Base-by-base conservation (phyloP, 1,140 invertebrate species). In the Polypedilum vanderplanki region DNA sequence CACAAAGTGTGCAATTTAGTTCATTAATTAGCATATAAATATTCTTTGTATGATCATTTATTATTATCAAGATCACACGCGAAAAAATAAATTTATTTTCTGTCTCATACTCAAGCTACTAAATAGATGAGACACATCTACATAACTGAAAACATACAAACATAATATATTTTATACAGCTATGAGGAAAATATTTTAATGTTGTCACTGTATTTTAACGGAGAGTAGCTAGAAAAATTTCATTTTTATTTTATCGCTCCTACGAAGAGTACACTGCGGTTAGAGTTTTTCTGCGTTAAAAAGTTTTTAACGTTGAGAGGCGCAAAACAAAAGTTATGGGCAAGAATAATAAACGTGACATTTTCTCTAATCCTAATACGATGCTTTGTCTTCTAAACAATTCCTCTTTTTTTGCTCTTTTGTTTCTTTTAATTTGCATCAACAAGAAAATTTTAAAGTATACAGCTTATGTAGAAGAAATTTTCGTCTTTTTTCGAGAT, bases 101-200 rank as follows among this genome's bases (percentile, higher is more conserved):
- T 33, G 24, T 33, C 24, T 33, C 24, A 33, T n/a, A n/a, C 24
- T 1, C 24, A 33, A 33, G 24, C 24, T 33, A 33, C 24, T 33
- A 33, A 33, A 33, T 33, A 33, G 24, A 57, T 57, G 46, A 57
- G n/a, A n/a, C 12, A 12, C 15, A 12, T 57, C 46, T 57, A n/a
- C 46, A 4, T 15, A 15, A 46, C n/a, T 57, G 15, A n/a, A 15
- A n/a, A 12, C 12, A n/a, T 57, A 57, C n/a, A n/a, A n/a, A 15
- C 10, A 57, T 57, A 57, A n/a, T 46, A 12, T 46, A 57, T 57
- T 57, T 57, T 57, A 57, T 57, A 4, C 9, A 12, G 12, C n/a
- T n/a, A 57, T n/a, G 46, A 57, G 12, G 46, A 57, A 57, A 57
- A 57, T 57, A 57, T 57, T 57, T 57, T 15, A 57, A 57, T 57